Conservation (phyloP, 2,888 invertebrate species). For the Drosophila putrida region DNA sequence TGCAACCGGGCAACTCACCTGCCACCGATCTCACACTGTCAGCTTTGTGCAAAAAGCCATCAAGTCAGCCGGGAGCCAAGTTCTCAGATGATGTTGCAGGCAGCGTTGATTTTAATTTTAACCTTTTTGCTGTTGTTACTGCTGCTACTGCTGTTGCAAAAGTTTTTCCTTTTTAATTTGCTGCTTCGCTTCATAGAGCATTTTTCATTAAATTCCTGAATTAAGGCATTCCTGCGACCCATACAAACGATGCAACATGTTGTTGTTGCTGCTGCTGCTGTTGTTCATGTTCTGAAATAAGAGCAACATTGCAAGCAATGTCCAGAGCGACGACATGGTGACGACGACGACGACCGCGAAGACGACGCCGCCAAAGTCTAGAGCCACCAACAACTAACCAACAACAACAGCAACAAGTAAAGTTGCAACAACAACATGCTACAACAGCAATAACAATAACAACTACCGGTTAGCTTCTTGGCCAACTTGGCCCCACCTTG, state of each 20-base stretch:
- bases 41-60: constrained; percentile 55
- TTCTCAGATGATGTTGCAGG: constrained; percentile 48
- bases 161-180: constrained; percentile 71
- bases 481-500: constrained; percentile 51
- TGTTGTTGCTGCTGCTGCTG: constrained; percentile 30
- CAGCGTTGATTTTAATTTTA: constrained; percentile 76
- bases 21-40: constrained; percentile 77
- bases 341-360: constrained; percentile 64
- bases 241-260: constrained; percentile 63
- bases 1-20: constrained; percentile 63
- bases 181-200: constrained; percentile 74
- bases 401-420: constrained; percentile 39
- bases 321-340: constrained; percentile 73
- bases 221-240: constrained; percentile 73
- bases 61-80: constrained; percentile 51
- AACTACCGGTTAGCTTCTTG: constrained; percentile 68
- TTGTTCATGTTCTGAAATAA: constrained; percentile 73
- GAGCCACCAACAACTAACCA: constrained; percentile 51
- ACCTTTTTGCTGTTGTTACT: constrained; percentile 59
- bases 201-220: constrained; percentile 82
- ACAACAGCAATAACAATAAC: constrained; percentile 29
- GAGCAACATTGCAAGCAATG: constrained; percentile 74
- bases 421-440: constrained; percentile 39
- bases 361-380: constrained; percentile 59
- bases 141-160: constrained; percentile 51